Evolutionary conservation across 2,888 invertebrate genomes (phyloP), one percentile per base, ranked within the genome.

Genomic region (Rhopalosiphum nymphaeae): DNA sequence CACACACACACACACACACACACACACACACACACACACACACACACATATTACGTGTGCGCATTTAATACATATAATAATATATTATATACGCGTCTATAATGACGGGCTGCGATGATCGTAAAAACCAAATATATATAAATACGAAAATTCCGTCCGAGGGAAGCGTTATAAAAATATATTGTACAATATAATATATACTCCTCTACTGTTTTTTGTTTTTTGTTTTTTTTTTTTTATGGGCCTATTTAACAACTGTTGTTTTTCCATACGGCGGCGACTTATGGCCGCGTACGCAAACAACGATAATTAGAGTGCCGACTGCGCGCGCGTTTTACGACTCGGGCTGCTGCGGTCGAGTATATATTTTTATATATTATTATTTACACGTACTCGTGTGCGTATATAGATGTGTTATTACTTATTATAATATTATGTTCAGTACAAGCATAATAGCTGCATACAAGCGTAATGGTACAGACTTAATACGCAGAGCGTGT

Each of bases 191-290:
- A 21, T 84, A 42, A 84, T 84, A 85, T 85, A 91, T 57, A 91
- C 91, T 86, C 53, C 53, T 46, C 36, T 9, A 56, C 11, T 56
- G 56, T 89, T 93, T 78, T 36, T 67, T n/a, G 16, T 53, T 53
- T 53, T 78, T 36, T n/a, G 13, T 67, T 36, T 67, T 67, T 67
- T n/a, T 67, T 67, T 78, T 61, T 93, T 93, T 93, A 93, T 85
- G 56, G 61, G 89, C n/a, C 57, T 56, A 46, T 85, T 93, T 84
- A 93, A 89, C 78, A 93, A 93, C 89, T 93, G 93, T 93, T 93
- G 78, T 93, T 93, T 89, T 93, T 84, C 53, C 56, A 29, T 84
- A 16, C 78, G 84, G 29, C 29, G 29, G 49, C n/a, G 67, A 88
- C 61, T 88, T 92, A 67, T 67, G 67, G 36, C 46, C n/a, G 56